Evolutionary conservation across 1,140 invertebrate species (phyloP), one percentile per base, ranked within the genome.

Genomic region (Onthophagus taurus): DNA sequence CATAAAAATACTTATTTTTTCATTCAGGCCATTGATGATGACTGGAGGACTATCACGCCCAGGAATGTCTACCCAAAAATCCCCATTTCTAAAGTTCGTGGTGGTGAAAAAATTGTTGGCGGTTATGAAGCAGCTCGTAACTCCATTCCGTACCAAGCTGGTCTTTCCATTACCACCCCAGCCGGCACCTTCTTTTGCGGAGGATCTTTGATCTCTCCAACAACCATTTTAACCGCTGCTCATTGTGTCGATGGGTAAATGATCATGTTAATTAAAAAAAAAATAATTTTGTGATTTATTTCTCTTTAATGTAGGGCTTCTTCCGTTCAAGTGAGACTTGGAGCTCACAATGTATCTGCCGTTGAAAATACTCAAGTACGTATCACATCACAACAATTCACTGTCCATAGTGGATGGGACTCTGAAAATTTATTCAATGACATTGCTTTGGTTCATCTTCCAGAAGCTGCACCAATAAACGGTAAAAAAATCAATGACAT

Each of bases 211-310:
- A 80, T 85, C 45, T 75, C 78, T 44, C 63, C 68, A 9, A 64
- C 63, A 24, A 72, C 77, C 7, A 74, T 82, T 6, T 58, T 83
- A 4, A 83, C 80, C 2, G 78, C 77, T 4, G 77, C 77, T 26
- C 81, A 85, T 55, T 75, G 73, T 45, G 63, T 54, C 17, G 26
- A 31, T 13, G 42, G 12, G 52, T 53, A 51, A 45, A 37, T 13
- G 18, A 12, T 4, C 20, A 2, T 2, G 8, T 8, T 33, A 20
- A 24, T 19, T 2, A 1, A 3, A 18, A n/a, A n/a, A n/a, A n/a
- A 8, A 16, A 19, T 4, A 5, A 19, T 12, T 9, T 36, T n/a
- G n/a, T n/a, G n/a, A 4, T 36, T 18, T 1, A 5, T 36, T 16
- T 2, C 8, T 36, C n/a, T 4, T 5, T 35, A 35, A 14, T 17